Evolutionary conservation across 2,888 invertebrate species (phyloP), one percentile per base, ranked within the genome.

Genomic region (Pollenia labialis): DNA sequence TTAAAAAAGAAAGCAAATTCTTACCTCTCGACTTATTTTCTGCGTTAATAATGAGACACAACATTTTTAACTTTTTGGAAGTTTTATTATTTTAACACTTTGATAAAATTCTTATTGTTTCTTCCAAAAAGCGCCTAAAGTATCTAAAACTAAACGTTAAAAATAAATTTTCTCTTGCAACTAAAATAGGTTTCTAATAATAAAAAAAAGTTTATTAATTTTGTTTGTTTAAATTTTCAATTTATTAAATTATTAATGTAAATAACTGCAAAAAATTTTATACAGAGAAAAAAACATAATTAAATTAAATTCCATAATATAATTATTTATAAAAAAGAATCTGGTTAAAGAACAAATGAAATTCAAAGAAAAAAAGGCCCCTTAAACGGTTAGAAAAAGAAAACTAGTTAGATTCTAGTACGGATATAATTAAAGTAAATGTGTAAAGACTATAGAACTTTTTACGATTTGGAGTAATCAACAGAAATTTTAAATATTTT

Each of bases 211-310:
- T 16, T 23, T 32, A 16, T 32, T 48, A 0, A 16, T 60, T 74
- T 32, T 40, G 16, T 56, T 48, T 72, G 14, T 82, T 76, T 44
- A 44, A 18, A 66, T 52, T 56, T 69, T 81, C 68, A 56, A 80
- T 76, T 81, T 84, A 85, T 83, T 83, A 83, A 74, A 85, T 86
- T 86, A 86, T 86, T 80, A 83, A 83, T 87, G 83, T 87, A 87
- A 84, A 81, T 81, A 87, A 84, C 84, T 87, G 87, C 72, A 76
- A 83, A 84, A 72, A 74, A 69, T 62, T 80, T 72, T 84, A 81
- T 81, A 87, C 77, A 80, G 79, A 76, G 54, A 44, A 81, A 60
- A 48, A 52, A 68, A 54, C n/a, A 79, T 54, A 69, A 80, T 81
- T 72, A 71, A 76, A 76, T 87, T 74, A 60, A 74, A 74, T 23